A percentile compares a stretch with the other conserved stretches of the same genome.
These are phyloP conservation scores for Meandrusa payeni DNA, from an alignment of 2,888 invertebrate species.

Conservation along the genomic window DNA sequence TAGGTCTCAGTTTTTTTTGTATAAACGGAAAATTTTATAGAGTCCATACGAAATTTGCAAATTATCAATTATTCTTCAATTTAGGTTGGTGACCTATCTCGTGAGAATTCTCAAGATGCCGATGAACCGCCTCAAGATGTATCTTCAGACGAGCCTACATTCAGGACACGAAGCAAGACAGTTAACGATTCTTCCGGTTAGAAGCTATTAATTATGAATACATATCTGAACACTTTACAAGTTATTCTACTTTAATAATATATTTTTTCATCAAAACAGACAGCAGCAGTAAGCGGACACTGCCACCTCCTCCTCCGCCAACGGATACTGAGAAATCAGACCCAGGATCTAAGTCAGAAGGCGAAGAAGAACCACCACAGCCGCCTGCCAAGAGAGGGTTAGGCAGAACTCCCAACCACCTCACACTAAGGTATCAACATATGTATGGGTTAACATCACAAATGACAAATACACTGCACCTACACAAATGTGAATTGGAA, in stretches of 20 bases:
- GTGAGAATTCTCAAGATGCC: slow-evolving; percentile 85
- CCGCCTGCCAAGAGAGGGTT: slow-evolving; percentile 84
- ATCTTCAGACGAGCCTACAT: slow-evolving; percentile 65
- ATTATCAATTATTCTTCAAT: no score
- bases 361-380: slow-evolving; percentile 89
- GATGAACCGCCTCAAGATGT: slow-evolving; percentile 72
- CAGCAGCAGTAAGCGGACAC: slow-evolving; percentile 39
- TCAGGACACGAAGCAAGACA: slow-evolving; percentile 94
- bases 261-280: no score
- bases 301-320: slow-evolving; percentile 56
- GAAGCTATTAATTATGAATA: no score
- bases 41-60: no score
- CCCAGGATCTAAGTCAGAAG: slow-evolving; percentile 91
- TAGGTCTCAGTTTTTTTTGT: not conserved
- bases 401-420: slow-evolving; percentile 95
- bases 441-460: slow-evolving; percentile 58
- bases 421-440: slow-evolving; percentile 87
- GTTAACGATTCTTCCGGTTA: slow-evolving; percentile 90
- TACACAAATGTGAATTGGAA: slow-evolving; percentile 41
- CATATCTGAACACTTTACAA: no score
- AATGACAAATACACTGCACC: slow-evolving; percentile 42
- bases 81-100: slow-evolving; percentile 85
- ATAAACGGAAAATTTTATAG: no score
- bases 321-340: slow-evolving; percentile 75
- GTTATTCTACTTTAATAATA: not conserved